Evolutionary conservation across 2,888 invertebrate genomes (phyloP).

Genomic region (Adelphocoris suturalis): DNA sequence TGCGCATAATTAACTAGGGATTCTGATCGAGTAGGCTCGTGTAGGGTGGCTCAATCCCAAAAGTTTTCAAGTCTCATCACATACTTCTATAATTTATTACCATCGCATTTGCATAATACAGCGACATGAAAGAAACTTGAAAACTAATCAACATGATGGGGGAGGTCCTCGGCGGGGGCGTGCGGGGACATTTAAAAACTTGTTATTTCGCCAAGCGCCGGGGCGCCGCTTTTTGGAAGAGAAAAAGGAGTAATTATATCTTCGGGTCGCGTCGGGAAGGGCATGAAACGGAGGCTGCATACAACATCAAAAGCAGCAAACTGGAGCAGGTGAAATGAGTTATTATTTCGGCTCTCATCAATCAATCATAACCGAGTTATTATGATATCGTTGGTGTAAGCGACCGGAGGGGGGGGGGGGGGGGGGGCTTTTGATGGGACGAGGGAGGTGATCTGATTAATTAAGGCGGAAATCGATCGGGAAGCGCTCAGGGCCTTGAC

Average conservation of each 20-base stretch:
- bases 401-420: neutral
- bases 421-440: constrained; percentile 15
- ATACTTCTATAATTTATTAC: constrained; percentile 43
- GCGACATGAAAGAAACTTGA: constrained; percentile 32
- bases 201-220: neutral
- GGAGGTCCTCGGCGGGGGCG: neutral
- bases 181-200: constrained; percentile 30
- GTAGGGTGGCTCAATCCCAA: constrained; percentile 2
- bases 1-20: neutral
- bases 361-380: constrained; percentile 51
- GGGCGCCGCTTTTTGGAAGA: neutral
- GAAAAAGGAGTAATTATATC: constrained; percentile 5
- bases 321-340: neutral
- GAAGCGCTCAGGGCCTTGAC: neutral
- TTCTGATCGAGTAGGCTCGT: constrained; percentile 4
- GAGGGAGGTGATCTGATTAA: constrained; percentile 41
- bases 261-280: neutral
- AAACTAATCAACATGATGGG: constrained; percentile 43
- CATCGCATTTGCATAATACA: constrained; percentile 42
- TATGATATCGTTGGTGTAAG: constrained; percentile 22
- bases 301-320: constrained; percentile 40
- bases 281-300: neutral
- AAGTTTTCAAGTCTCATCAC: constrained; percentile 44
- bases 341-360: constrained; percentile 40
- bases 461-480: constrained; percentile 12